Evolutionary conservation across 2,888 invertebrate genomes (phyloP).

Genomic region (Leucania comma): DNA sequence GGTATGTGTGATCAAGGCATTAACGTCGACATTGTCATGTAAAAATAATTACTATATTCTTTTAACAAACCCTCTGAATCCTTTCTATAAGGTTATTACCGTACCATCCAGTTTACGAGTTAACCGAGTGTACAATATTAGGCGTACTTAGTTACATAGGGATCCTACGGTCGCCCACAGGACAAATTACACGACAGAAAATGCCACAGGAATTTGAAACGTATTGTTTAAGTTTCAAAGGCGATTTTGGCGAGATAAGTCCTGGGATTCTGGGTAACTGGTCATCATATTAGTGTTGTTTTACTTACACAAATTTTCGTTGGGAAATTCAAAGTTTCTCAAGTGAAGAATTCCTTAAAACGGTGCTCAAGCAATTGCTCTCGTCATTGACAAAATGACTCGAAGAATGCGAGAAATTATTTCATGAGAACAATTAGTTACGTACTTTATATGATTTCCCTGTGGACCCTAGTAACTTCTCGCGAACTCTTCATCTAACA

Average conservation of each 20-base stretch:
- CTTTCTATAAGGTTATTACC: conserved; percentile 38
- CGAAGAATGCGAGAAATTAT: conserved; percentile 43
- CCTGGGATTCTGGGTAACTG: neutral
- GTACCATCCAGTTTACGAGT: conserved; percentile 50
- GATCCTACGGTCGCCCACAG: conserved; percentile 44
- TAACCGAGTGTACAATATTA: conserved; percentile 56
- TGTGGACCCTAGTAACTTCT: conserved; percentile 40
- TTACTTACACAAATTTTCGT: conserved; percentile 39
- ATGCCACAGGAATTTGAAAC: conserved; percentile 37
- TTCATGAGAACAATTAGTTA: conserved; percentile 56
- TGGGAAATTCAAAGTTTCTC: conserved; percentile 45
- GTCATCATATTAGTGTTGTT: conserved; percentile 47
- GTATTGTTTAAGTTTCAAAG: conserved; percentile 8
- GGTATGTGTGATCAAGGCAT: too few relatives aligned
- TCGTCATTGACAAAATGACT: conserved; percentile 45
- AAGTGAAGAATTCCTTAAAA: conserved; percentile 16
- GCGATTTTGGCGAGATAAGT: neutral
- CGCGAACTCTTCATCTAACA: conserved; percentile 49
- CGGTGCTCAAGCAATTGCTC: conserved; percentile 30
- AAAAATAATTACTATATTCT: conserved; percentile 52
- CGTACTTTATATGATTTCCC: conserved; percentile 64
- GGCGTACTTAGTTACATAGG: conserved; percentile 53
- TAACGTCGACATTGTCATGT: conserved; percentile 19
- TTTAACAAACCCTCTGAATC: conserved; percentile 42
- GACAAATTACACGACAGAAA: conserved; percentile 43